A percentile compares a stretch with the other conserved stretches of the same genome.
phyloP scores from a whole-genome alignment of 2,888 invertebrate species.

The Eilema depressum region DNA sequence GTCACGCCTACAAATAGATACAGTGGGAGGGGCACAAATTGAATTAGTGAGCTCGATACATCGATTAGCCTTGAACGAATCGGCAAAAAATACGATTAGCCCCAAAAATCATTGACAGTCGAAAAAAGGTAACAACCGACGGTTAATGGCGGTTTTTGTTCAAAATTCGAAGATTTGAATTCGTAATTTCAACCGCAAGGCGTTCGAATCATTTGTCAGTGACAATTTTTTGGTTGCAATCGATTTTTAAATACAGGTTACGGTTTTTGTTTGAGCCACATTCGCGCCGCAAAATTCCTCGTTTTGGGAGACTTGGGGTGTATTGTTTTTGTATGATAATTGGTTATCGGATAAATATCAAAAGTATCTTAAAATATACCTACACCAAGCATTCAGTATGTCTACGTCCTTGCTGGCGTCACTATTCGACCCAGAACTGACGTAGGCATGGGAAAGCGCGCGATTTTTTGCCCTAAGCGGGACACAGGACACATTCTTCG shows the following conservation, averaged over 20 bases:
- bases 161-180: constrained; percentile 85
- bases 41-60: constrained; percentile 83
- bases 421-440: constrained; percentile 67
- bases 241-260: constrained; percentile 87
- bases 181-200: constrained; percentile 86
- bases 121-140: constrained; percentile 83
- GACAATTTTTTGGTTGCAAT: constrained; percentile 86
- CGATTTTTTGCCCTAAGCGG: constrained; percentile 77
- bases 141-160: constrained; percentile 86
- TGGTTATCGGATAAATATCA: constrained; percentile 66
- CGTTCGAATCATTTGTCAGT: constrained; percentile 87
- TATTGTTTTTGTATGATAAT: constrained; percentile 61
- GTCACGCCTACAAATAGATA: constrained; percentile 79
- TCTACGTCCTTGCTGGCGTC: constrained; percentile 58
- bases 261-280: constrained; percentile 60
- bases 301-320: constrained; percentile 49
- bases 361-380: constrained; percentile 45
- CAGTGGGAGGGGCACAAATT: constrained; percentile 82
- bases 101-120: constrained; percentile 83
- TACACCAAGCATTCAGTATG: constrained; percentile 39
- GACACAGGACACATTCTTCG: constrained; percentile 72
- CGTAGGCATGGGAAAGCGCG: constrained; percentile 82
- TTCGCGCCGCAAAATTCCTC: constrained; percentile 57
- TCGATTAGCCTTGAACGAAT: constrained; percentile 81
- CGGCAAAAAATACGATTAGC: constrained; percentile 86